These are phyloP conservation scores for Pseudorectes ferrugineus DNA, from an alignment of 2,113 vertebrate genomes.

Conservation along the genomic window DNA sequence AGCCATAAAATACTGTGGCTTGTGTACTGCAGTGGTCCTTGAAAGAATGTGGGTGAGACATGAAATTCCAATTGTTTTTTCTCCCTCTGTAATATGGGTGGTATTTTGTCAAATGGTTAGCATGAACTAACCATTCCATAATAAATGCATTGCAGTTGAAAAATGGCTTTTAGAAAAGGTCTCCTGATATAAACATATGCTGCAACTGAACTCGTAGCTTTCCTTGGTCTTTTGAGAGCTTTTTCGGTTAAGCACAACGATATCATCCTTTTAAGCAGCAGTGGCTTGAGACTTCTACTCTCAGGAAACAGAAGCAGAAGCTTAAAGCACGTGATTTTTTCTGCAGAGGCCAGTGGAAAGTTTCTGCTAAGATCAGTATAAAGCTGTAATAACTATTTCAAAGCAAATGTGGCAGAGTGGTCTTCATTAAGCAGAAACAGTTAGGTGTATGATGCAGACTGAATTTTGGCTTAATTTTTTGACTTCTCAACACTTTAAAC, in stretches of 20 bases:
- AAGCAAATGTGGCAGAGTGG: not conserved
- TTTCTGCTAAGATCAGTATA: not conserved
- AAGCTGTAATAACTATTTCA: not conserved
- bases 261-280: not conserved
- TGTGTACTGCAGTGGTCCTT: not conserved
- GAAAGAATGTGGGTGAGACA: not conserved
- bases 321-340: not conserved
- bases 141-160: not conserved
- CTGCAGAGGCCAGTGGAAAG: not conserved
- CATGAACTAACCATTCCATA: not conserved
- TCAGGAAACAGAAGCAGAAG: slow-evolving; percentile 1
- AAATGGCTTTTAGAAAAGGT: not conserved
- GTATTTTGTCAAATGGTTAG: not conserved
- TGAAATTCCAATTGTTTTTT: not conserved
- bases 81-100: not conserved
- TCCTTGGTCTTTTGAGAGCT: not conserved
- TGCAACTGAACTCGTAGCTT: not conserved
- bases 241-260: not conserved
- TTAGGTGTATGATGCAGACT: not conserved
- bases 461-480: not conserved
- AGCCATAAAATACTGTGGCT: not conserved
- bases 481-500: not conserved
- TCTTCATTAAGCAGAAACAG: not conserved
- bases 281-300: not conserved
- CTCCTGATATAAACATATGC: not conserved